Evolutionary conservation across 2,888 invertebrate genomes (phyloP), one percentile per base, ranked within the genome.

Genomic region (Drosophila histrio): DNA sequence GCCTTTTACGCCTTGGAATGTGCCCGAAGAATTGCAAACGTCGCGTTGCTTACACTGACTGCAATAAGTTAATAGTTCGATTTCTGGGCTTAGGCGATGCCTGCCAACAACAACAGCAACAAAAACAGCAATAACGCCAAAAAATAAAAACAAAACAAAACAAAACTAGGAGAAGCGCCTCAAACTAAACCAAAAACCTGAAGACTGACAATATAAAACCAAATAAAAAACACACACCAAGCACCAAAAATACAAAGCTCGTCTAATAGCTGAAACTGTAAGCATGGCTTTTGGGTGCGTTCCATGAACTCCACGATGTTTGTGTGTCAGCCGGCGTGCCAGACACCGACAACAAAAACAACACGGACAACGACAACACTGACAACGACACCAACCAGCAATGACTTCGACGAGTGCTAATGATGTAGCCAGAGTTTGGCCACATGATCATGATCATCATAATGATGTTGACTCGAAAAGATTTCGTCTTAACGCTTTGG

Each of bases 241-340:
- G 26, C 50, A 34, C 32, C 21, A 36, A 22, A 36, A 49, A 69
- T 65, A 74, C 86, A 67, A 69, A 77, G 78, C 85, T 79, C 75
- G 79, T 78, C 70, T 72, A 67, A 79, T 78, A 64, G 78, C 75
- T 54, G 64, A 70, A 80, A 73, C 67, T 78, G 75, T 75, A 69
- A 78, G 73, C 66, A 80, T 89, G 90, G 87, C 91, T 91, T 91
- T 89, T 91, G 91, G 91, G 91, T 91, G 91, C 91, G 91, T 91
- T 91, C 90, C 90, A 90, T 91, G 91, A 91, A 91, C 91, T 89
- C 91, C 91, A 91, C 91, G 91, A 91, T 90, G 88, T 84, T 88
- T 88, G 88, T 90, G 88, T 90, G 90, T 89, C 89, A 89, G 87
- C 76, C 79, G 85, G 83, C 71, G 77, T 70, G 62, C 68, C 75